Base-by-base conservation (phyloP, 1,140 invertebrate species). In the Propsilocerus akamusi region DNA sequence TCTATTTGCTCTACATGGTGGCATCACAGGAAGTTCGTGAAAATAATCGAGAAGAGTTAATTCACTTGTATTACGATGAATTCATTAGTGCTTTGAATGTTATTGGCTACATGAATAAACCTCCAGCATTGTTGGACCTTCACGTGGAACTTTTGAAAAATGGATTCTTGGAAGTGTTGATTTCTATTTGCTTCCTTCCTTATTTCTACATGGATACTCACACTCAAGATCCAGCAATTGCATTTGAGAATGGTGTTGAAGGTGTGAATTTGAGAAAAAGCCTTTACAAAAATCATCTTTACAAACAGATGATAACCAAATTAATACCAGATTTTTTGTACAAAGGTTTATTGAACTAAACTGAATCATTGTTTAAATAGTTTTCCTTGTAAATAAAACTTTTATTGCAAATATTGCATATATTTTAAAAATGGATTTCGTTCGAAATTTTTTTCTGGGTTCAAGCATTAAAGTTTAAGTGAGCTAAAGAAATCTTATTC, bases 51-150 rank as follows among this genome's bases (percentile, higher is more conserved):
- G 59, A 68, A 4, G 51, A 51, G 0, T 12, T 75, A 1, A 52
- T 73, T 1, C 49, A 62, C 3, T 69, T 70, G 12, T 72, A 71
- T 50, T 55, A 57, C 8, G 25, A 53, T 4, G 55, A 56, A 0
- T 53, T 74, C 3, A 34, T 53, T 0, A 26, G 52, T 1, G 64
- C 62, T 3, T 62, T 75, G 57, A 53, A 59, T 7, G 5, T 20
- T 4, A 41, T 41, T 41, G 34, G 34, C 5, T 41, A 17, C 5
- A 41, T 41, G 34, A 17, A 14, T 20, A 41, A 41, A 41, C 17
- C 34, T 7, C 34, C 34, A 20, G 14, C 12, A 17, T 20, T 41
- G 34, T 20, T 41, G 1, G 34, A 41, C 17, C 14, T 41, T 4
- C 17, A 41, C 11, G 17, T 41, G 1, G 34, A 41, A 20, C 5